phyloP scores from a whole-genome alignment of 2,113 vertebrate genomes.

The human (Homo sapiens) region GRCh38 chr5:26002001-26002500 shows the following conservation, averaged over 20 bases:
- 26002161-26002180: not conserved
- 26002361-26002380: not conserved
- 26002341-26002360: not conserved
- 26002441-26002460: not conserved
- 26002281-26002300: not conserved
- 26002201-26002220: not conserved
- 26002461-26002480: not conserved
- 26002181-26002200: conserved; percentile 44
- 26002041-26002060: not conserved
- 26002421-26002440: not conserved
- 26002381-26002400: not conserved
- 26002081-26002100: not conserved
- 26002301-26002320: not conserved
- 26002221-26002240: not conserved
- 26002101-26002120: not conserved
- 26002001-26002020: not conserved
- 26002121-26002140: not conserved
- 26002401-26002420: not conserved
- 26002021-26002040: not conserved
- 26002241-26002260: not conserved
- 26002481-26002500: not conserved
- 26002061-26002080: not conserved
- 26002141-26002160: not conserved
- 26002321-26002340: not conserved
- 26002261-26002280: not conserved